A percentile compares a stretch with the other conserved stretches of the same genome.
Evolutionary conservation across 2,113 vertebrate genomes (phyloP).

Genomic region (Egretta garzetta): DNA sequence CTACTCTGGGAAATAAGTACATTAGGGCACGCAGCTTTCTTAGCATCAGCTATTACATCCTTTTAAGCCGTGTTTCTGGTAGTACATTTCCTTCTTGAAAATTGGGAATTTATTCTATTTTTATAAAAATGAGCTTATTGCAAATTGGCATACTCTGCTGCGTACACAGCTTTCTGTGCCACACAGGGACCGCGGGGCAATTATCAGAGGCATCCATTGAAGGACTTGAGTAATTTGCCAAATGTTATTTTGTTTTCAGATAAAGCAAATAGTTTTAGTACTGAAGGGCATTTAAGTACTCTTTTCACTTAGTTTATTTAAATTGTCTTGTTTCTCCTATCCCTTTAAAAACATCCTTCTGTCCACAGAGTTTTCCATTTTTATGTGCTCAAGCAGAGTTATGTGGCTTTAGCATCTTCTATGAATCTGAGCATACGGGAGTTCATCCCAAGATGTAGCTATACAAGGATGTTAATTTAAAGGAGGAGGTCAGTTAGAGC

Average conservation of each 20-base stretch:
- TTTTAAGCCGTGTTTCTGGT: slow-evolving; percentile 1
- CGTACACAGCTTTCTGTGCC: not conserved
- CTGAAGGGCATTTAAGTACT: not conserved
- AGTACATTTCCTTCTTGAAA: not conserved
- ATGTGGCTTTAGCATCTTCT: not conserved
- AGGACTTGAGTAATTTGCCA: not conserved
- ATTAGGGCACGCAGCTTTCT: not conserved
- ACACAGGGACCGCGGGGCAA: not conserved
- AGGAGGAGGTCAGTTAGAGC: not conserved
- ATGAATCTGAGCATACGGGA: not conserved
- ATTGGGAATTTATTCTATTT: slow-evolving; percentile 2
- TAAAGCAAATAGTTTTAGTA: not conserved
- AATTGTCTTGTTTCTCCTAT: not conserved
- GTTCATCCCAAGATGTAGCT: not conserved
- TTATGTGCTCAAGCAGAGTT: not conserved
- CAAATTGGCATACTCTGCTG: not conserved
- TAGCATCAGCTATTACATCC: not conserved
- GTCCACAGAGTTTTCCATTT: not conserved
- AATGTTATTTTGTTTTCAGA: slow-evolving; percentile 1
- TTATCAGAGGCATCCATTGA: not conserved
- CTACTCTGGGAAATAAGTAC: not conserved
- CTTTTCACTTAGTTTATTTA: not conserved
- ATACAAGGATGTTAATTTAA: not conserved
- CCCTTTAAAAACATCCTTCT: not conserved
- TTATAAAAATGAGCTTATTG: not conserved